These are phyloP conservation scores for Gambusia holbrooki DNA, from an alignment of 2,113 vertebrate genomes.

Conservation along the genomic window DNA sequence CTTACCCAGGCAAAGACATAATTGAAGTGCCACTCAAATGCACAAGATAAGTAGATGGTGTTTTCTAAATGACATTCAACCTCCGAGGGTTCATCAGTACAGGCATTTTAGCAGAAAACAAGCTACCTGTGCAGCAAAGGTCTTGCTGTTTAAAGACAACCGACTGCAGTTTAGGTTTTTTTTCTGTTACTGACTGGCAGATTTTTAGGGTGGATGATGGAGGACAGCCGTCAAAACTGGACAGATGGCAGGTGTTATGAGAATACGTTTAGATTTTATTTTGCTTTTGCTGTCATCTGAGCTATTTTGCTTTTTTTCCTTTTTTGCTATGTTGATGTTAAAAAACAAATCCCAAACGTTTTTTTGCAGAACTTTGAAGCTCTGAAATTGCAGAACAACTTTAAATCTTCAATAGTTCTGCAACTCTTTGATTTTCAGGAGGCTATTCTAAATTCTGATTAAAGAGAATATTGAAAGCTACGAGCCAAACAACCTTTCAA, in stretches of 20 bases:
- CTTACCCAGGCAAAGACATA: conserved; percentile 36
- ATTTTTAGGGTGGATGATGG: conserved; percentile 22
- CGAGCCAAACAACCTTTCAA: conserved; percentile 60
- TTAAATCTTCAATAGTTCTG: conserved; percentile 46
- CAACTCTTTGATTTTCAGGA: conserved; percentile 35
- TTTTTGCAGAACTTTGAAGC: conserved; percentile 16
- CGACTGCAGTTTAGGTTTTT: conserved; percentile 33
- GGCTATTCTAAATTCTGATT: conserved; percentile 21
- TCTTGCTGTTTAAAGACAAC: conserved; percentile 36
- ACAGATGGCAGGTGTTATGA: conserved; percentile 8
- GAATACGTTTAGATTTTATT: conserved; percentile 21
- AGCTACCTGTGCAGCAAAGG: conserved; percentile 32
- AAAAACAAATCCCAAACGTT: background rate
- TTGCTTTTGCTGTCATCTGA: conserved; percentile 2
- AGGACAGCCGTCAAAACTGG: conserved; percentile 45
- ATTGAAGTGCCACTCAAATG: conserved; percentile 65
- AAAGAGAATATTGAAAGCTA: conserved; percentile 43
- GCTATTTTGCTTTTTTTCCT: conserved; percentile 8
- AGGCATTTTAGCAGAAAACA: conserved; percentile 48
- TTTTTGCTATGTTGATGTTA: conserved; percentile 12
- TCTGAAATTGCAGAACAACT: conserved; percentile 41
- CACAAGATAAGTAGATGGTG: conserved; percentile 32
- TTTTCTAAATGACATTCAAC: conserved; percentile 39
- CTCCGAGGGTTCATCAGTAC: conserved; percentile 52
- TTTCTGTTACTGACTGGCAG: conserved; percentile 39